These are phyloP conservation scores for Cacoxenus indagator DNA, from an alignment of 2,888 invertebrate species.

Conservation along the genomic window DNA sequence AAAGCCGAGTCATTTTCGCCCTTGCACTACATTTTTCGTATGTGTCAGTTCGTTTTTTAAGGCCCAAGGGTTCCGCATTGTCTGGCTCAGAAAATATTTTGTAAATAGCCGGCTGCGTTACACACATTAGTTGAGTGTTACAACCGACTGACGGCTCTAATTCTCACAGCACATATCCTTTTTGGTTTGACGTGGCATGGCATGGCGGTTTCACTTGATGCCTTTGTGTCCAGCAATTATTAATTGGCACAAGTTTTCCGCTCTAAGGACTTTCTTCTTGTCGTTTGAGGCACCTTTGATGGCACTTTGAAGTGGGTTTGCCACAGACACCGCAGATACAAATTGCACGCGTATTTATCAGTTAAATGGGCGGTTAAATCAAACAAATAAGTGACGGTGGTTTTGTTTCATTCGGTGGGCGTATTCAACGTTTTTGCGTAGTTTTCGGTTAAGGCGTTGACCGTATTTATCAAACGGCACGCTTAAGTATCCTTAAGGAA, in stretches of 20 bases:
- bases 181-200: too few relatives aligned
- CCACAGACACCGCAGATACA: background rate
- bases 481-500: background rate
- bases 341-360: slow-evolving; percentile 11
- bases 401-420: background rate
- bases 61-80: slow-evolving; percentile 40
- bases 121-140: slow-evolving; percentile 3
- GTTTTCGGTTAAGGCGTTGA: background rate
- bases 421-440: background rate
- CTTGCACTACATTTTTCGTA: background rate
- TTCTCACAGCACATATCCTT: slow-evolving; percentile 1
- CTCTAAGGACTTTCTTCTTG: background rate
- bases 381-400: background rate
- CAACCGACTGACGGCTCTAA: background rate
- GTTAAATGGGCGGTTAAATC: background rate
- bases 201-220: background rate
- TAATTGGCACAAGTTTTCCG: slow-evolving; percentile 16
- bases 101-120: slow-evolving; percentile 45
- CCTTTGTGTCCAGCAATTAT: background rate
- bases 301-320: slow-evolving; percentile 12
- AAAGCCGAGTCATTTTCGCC: background rate
- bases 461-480: background rate
- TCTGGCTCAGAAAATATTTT: slow-evolving; percentile 52
- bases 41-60: slow-evolving; percentile 8
- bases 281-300: background rate